These are phyloP conservation scores for Cantharis nigra DNA, from an alignment of 2,888 invertebrate genomes.

Conservation along the genomic window DNA sequence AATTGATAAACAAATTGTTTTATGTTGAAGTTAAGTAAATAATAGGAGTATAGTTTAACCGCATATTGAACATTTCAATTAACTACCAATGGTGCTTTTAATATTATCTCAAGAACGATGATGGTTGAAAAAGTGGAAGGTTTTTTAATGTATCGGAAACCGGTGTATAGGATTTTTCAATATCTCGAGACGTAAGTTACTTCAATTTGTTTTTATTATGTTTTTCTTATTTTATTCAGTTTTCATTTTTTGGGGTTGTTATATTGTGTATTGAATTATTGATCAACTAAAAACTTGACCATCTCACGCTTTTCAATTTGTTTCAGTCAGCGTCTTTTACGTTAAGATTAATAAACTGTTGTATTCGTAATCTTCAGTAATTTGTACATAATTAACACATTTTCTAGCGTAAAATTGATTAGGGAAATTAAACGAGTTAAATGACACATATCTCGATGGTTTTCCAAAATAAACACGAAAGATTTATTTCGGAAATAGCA, in stretches of 20 bases:
- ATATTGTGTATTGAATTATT: not conserved
- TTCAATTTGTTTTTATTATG: not conserved
- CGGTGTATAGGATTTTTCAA: conserved; percentile 81
- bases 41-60: not conserved
- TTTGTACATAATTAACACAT: not conserved
- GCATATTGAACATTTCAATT: not conserved
- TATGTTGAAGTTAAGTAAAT: not conserved
- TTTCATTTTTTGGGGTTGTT: not conserved
- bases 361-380: not conserved
- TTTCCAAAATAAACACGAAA: not conserved
- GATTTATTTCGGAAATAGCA: not conserved
- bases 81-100: conserved; percentile 15
- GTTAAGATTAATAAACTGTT: not conserved
- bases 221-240: not conserved
- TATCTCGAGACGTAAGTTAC: conserved; percentile 82
- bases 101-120: conserved; percentile 46
- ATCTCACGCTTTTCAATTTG: not conserved
- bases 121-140: conserved; percentile 79
- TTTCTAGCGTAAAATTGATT: not conserved
- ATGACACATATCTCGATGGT: not conserved
- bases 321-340: not conserved
- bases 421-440: not conserved
- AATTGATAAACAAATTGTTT: not conserved
- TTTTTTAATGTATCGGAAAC: conserved; percentile 78
- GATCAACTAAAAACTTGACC: not conserved